Base-by-base conservation (phyloP, 1,140 invertebrate genomes). In the Drosophila cardini region DNA sequence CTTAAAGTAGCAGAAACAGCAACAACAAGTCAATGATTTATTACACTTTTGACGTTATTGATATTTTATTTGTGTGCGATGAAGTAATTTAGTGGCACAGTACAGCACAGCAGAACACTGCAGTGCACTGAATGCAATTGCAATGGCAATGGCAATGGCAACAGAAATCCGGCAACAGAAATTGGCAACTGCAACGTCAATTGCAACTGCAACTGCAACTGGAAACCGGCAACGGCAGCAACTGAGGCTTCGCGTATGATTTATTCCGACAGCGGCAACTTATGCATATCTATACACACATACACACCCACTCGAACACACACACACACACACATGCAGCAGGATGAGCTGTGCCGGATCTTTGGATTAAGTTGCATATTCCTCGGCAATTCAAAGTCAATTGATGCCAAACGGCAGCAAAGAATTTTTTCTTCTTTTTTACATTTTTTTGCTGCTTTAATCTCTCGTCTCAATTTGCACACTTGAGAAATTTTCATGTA, bases 21-120 rank as follows among this genome's bases (percentile, higher is more conserved):
- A 43, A 34, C 64, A 68, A 50, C 34, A 68, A 48, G 26, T 34
- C 36, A 62, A 86, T 85, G 82, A 85, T 86, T 86, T 81, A 85
- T 85, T 74, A 56, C 82, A 72, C 75, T 86, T 85, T 69, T 72
- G 74, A 81, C 65, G 64, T 78, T 86, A 86, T 85, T 85, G 81
- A 85, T 81, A 85, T 86, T 85, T 85, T 81, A 85, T 85, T 85
- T 84, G 77, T 77, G 72, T 85, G 76, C 81, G 64, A 62, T 77
- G 80, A 77, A 85, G 80, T 84, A 81, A 84, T 84, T 85, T 74
- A 79, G 34, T 46, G 40, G n/a, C 26, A 46, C n/a, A 16, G 67
- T 46, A 61, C n/a, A 61, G 26, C 26, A 46, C 67, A 62, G 34
- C 32, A 34, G 2, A 34, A 5, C 21, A 21, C 21, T 2, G 34